A percentile compares a stretch with the other conserved stretches of the same genome.
These are phyloP conservation scores for Mohoua ochrocephala DNA, from an alignment of 2,113 vertebrate genomes.

Conservation along the genomic window DNA sequence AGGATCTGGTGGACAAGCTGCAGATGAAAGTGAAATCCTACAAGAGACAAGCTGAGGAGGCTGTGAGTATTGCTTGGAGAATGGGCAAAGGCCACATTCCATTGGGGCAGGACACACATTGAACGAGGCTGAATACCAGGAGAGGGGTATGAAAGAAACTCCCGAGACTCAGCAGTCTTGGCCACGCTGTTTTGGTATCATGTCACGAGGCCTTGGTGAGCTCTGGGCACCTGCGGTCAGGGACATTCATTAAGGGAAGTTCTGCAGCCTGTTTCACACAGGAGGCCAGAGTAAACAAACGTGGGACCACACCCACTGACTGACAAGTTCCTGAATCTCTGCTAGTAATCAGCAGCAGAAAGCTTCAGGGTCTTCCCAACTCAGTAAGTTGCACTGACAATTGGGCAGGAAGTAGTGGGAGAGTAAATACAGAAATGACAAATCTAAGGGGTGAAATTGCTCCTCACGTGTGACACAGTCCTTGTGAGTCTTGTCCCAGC, in stretches of 20 bases:
- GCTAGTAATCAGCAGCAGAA: not conserved
- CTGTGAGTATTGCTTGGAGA: not conserved
- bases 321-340: not conserved
- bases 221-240: not conserved
- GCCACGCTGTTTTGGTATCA: not conserved
- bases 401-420: not conserved
- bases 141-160: not conserved
- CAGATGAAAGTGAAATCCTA: conserved; percentile 90
- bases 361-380: not conserved
- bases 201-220: not conserved
- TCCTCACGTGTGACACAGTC: not conserved
- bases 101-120: not conserved
- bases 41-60: conserved; percentile 79
- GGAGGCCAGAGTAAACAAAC: not conserved
- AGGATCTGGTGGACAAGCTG: conserved; percentile 81
- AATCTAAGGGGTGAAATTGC: not conserved
- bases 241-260: not conserved
- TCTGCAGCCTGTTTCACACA: not conserved
- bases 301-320: not conserved
- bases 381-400: not conserved
- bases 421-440: not conserved
- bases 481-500: not conserved
- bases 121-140: not conserved
- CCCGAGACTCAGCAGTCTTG: not conserved
- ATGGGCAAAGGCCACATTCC: not conserved